Evolutionary conservation across 35 echinoderm and acorn worm genomes (phyloP), one percentile per base, ranked within the genome.

Genomic region (Diadema setosum): DNA sequence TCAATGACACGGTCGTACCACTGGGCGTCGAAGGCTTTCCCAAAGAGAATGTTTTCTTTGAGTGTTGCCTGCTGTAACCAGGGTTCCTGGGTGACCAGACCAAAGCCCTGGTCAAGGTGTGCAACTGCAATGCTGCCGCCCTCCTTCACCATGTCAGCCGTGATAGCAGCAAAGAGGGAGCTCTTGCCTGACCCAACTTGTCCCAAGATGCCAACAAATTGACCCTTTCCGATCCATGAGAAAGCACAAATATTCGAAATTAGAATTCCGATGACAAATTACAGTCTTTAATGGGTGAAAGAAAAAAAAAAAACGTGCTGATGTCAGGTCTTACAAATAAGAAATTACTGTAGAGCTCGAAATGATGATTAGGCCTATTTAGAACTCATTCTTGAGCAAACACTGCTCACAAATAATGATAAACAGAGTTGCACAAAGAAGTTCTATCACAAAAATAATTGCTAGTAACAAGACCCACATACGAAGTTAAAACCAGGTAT

Each of bases 41-140:
- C 92, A 92, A 99, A 99, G 50, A 99, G 57, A 11, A 99, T 90
- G 48, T 99, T 99, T 8, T 99, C 96, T 75, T 82, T 94, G 27
- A 99, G 49, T 6, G 96, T 94, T 29, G 92, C 96, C 82, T 99
- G 96, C 36, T 99, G 96, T 83, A 94, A 89, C 96, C 96, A 99
- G 17, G 96, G 44, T 42, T 99, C 96, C 80, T 99, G 96, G 49
- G 76, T 85, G 45, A 82, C 81, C 9, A 99, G 90, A 40, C 96
- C 96, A 46, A 99, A 99, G 2, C 96, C 96, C 35, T 57, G 17
- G 23, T 78, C 70, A 7, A 99, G 82, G 33, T 75, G 31, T 3
- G 85, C n/a, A 1, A 99, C 82, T 30, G 85, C 81, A 48, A 94
- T 99, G 7, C 25, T 32, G 7, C 96, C 96, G 17, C 73, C 40